phyloP scores from a whole-genome alignment of 2,113 vertebrate genomes.

The Andinoacara biseriatus region DNA sequence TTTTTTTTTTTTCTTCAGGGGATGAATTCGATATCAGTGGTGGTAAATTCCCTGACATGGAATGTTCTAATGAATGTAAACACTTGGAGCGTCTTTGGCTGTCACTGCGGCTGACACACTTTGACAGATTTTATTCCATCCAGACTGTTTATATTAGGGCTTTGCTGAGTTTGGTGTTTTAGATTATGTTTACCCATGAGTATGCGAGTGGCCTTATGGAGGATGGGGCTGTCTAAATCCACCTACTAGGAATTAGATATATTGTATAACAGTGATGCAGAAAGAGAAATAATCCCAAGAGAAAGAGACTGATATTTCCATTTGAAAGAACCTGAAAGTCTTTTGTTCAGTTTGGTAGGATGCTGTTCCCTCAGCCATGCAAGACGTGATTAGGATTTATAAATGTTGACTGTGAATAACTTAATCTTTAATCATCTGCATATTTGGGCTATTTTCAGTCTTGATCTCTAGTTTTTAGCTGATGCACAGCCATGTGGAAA shows the following conservation, averaged over 20 bases:
- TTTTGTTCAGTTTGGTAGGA: constrained; percentile 17
- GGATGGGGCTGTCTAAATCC: constrained; percentile 1
- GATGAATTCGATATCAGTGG: constrained; percentile 24
- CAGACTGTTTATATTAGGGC: constrained; percentile 19
- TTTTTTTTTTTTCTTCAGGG: not conserved
- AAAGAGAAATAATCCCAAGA: not conserved
- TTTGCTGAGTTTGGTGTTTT: constrained; percentile 7
- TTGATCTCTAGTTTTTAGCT: constrained; percentile 31
- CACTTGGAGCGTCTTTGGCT: not conserved
- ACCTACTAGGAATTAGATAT: constrained; percentile 21
- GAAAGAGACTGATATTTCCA: constrained; percentile 33
- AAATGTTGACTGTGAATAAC: constrained; percentile 35
- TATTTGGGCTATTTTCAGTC: constrained; percentile 28
- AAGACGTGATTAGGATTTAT: constrained; percentile 18
- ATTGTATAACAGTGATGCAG: constrained; percentile 17
- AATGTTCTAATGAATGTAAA: constrained; percentile 56
- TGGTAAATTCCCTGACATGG: constrained; percentile 37
- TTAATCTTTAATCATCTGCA: constrained; percentile 35
- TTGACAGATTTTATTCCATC: constrained; percentile 25
- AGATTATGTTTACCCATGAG: constrained; percentile 22
- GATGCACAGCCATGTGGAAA: constrained; percentile 52
- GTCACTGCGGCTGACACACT: constrained; percentile 34
- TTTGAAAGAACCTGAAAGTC: constrained; percentile 15
- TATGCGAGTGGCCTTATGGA: constrained; percentile 3
- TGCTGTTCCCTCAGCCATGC: constrained; percentile 5